Evolutionary conservation across 2,888 invertebrate species (phyloP).

Genomic region (Galerucella calmariensis): DNA sequence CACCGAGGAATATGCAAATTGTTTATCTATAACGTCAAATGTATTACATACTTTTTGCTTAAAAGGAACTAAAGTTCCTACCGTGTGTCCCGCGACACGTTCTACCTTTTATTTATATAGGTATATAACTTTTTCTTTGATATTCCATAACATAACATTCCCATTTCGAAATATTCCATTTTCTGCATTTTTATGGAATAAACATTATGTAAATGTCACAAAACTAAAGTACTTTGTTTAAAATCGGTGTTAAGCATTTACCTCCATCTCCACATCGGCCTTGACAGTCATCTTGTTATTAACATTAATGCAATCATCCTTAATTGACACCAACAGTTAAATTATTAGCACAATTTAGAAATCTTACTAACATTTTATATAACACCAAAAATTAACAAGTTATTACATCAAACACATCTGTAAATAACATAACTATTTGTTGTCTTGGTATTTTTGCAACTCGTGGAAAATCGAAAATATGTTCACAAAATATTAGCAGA

Average conservation of each 20-base stretch:
- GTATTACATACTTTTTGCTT: no score
- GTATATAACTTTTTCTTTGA: no score
- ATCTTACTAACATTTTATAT: not conserved
- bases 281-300: not conserved
- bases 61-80: no score
- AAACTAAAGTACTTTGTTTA: not conserved
- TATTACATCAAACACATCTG: not conserved
- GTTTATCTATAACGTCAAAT: no score
- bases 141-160: no score
- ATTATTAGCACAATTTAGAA: not conserved
- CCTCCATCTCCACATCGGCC: not conserved
- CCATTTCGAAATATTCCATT: no score
- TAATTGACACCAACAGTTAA: not conserved
- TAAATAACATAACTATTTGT: not conserved
- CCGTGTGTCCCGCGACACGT: no score
- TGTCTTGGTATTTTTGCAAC: not conserved
- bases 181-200: no score
- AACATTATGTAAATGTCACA: no score
- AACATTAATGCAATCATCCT: not conserved
- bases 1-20: no score
- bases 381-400: not conserved
- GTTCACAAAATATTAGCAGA: conserved; percentile 20
- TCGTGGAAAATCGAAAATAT: conserved; percentile 17
- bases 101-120: no score
- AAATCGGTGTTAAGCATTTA: no score